Evolutionary conservation across 2,113 vertebrate species (phyloP).

Genomic region (Boulengeromyrus knoepffleri): DNA sequence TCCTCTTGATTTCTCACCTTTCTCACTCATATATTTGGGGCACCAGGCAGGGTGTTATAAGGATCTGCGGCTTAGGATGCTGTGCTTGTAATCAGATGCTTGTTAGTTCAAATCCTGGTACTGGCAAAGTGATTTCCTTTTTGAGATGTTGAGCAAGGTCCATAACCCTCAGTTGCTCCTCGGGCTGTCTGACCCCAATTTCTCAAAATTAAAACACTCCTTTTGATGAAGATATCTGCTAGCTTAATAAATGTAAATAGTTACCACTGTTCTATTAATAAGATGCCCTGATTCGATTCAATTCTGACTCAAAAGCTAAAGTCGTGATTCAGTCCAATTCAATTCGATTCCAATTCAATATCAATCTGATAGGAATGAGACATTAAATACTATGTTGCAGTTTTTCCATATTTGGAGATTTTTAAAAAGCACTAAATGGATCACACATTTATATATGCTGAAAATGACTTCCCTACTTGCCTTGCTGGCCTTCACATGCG

Average conservation of each 20-base stretch:
- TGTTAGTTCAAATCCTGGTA: background rate
- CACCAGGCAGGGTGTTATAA: background rate
- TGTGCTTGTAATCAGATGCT: background rate
- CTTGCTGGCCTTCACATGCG: too few relatives aligned
- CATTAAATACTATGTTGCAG: background rate
- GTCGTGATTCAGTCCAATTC: background rate
- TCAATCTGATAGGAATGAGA: background rate
- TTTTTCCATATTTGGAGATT: background rate
- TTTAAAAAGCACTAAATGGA: background rate
- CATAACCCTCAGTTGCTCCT: background rate
- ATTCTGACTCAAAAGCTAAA: background rate
- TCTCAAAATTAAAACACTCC: background rate
- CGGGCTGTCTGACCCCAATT: background rate
- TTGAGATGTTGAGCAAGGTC: background rate
- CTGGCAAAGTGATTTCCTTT: background rate
- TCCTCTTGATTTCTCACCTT: background rate
- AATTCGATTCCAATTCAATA: background rate
- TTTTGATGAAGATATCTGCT: background rate
- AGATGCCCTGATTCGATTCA: background rate
- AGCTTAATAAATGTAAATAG: background rate
- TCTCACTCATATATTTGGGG: background rate
- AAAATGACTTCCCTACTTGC: too few relatives aligned
- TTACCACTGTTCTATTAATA: background rate
- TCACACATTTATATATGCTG: background rate
- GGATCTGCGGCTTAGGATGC: background rate